Base-by-base conservation (phyloP, 37 sponge, comb jelly and placozoan species). In the Petrosia ficiformis region DNA sequence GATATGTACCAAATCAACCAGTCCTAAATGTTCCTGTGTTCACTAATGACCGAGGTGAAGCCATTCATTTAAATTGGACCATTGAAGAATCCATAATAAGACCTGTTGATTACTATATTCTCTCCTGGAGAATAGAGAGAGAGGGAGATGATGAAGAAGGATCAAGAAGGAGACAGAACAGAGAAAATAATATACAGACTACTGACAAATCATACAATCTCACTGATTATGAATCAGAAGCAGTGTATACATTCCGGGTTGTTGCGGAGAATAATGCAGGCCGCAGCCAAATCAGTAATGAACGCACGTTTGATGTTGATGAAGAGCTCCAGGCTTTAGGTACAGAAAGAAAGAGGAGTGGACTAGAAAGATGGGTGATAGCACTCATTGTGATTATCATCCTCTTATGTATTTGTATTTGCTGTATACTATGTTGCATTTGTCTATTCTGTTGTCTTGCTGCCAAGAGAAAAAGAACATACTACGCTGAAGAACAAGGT, bases 401-500 rank as follows among this genome's bases (percentile, higher is more conserved):
- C 11, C 63, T 61, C 5, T 26, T 61, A 6, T 61, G 63, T 29
- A n/a, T n/a, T n/a, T 48, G 54, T 14, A 48, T 48, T 48, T 61
- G 63, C n/a, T 61, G 63, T 22, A 5, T n/a, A 26, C n/a, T 24
- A 5, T 61, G 63, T n/a, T n/a, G 11, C 5, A 11, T 61, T 26
- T n/a, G 22, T 11, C 63, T 61, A 5, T 61, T 24, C 26, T 61
- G 63, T n/a, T 22, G 11, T n/a, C n/a, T 5, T 5, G 28, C 28
- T 11, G n/a, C 28, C 5, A 61, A 22, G 26, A 61, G 63, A 61
- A 61, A n/a, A 22, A 8, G 28, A n/a, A 29, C 6, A 24, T 61
- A 61, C 63, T 26, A 61, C 6, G 63, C 63, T 26, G 63, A 61
- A n/a, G 63, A 61, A 61, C 22, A n/a, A 61, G 63, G 63, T 61